A percentile compares a stretch with the other conserved stretches of the same genome.
phyloP scores from a whole-genome alignment of 2,113 vertebrate genomes.

The Polypterus senegalus region DNA sequence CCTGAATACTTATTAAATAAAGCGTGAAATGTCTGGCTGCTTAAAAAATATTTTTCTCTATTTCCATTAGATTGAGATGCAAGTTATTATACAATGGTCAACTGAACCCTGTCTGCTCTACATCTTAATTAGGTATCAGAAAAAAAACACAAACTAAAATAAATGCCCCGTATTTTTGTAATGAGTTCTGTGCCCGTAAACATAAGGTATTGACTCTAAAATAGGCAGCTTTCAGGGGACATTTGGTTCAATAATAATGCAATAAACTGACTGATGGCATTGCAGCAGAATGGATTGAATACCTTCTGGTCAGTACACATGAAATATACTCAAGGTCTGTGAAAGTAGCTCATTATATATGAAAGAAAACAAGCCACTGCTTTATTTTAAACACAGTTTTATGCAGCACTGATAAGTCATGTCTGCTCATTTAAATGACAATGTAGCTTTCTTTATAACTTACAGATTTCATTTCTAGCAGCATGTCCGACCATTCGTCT shows the following conservation, averaged over 20 bases:
- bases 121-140: slow-evolving; percentile 32
- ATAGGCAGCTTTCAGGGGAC: slow-evolving; percentile 34
- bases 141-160: slow-evolving; percentile 25
- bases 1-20: too few relatives aligned
- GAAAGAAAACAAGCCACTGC: neutral
- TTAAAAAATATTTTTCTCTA: too few relatives aligned
- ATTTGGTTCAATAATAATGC: slow-evolving; percentile 31
- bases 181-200: slow-evolving; percentile 23
- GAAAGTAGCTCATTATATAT: slow-evolving; percentile 12
- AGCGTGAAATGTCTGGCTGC: too few relatives aligned
- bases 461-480: too few relatives aligned
- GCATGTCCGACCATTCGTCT: too few relatives aligned
- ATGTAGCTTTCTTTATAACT: too few relatives aligned
- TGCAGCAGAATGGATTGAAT: slow-evolving; percentile 24
- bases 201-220: slow-evolving; percentile 29
- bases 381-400: neutral
- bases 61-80: slow-evolving; percentile 5
- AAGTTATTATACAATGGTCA: slow-evolving; percentile 22
- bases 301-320: slow-evolving; percentile 22
- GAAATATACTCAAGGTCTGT: slow-evolving; percentile 21
- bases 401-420: neutral
- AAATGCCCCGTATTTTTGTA: slow-evolving; percentile 21
- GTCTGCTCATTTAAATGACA: neutral
- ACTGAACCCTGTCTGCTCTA: slow-evolving; percentile 19
- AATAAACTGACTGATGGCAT: slow-evolving; percentile 25